Base-by-base conservation (phyloP, 2,888 invertebrate species). In the Eutolmus rufibarbis region DNA sequence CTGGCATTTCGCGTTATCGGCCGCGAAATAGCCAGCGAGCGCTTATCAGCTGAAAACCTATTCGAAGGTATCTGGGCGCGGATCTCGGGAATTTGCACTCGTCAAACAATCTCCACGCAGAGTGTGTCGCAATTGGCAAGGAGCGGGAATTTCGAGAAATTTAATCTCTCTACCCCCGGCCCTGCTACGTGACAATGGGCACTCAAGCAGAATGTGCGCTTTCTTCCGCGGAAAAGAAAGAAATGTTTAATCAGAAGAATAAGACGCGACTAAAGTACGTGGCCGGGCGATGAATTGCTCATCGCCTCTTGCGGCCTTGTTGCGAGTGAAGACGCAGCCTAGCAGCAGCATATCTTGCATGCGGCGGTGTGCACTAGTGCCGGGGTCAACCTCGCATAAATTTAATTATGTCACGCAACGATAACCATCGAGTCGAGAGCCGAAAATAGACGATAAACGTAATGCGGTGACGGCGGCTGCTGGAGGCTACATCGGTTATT, bases 391-490 rank as follows among this genome's bases (percentile, higher is more conserved):
- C 79, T 79, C 51, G 31, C 79, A 79, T 79, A 56, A 79, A 79
- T 79, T 51, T 43, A 79, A 79, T 79, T 79, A 79, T 79, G 79
- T 79, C 51, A 79, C 79, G 79, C 79, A 79, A 79, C 79, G 51
- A 79, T 79, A 79, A 79, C n/a, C 51, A 12, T 79, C 51, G 31
- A 51, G 31, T 51, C 23, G 79, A 56, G 51, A 51, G 16, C 79
- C 51, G 51, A 79, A 79, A 79, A 79, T 79, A 79, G 51, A 79
- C 31, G 78, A 46, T 78, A 78, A 78, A 78, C 40, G 78, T 23
- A 78, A 78, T 43, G 40, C 43, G 76, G 40, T 78, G 78, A 43
- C 78, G 78, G n/a, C 43, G 78, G 40, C 78, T 40, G 43, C 40
- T 78, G 23, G 76, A 43, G 78, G 78, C 78, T 40, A 78, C 51